Conservation (phyloP, 2,888 invertebrate species). For the Ectobius pallidus region DNA sequence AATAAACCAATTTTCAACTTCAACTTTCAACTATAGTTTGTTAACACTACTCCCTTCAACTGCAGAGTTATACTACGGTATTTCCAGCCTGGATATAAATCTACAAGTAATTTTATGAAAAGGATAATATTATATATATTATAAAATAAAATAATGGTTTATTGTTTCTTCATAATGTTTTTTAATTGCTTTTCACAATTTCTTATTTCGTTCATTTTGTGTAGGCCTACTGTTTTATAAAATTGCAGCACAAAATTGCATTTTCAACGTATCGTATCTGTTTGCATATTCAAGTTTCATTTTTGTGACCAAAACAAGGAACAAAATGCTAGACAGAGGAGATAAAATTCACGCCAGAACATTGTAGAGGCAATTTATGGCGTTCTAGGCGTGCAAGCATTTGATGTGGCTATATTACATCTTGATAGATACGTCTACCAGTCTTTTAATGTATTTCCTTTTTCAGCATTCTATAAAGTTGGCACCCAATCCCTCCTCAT, state of each 20-base stretch:
- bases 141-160: no score
- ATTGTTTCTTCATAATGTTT: no score
- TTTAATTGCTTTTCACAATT: no score
- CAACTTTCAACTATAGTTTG: no score
- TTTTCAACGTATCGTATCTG: not conserved
- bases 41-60: no score
- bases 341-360: not conserved
- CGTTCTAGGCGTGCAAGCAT: not conserved
- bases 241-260: not conserved
- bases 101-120: no score
- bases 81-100: no score
- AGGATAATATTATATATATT: no score
- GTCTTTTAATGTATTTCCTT: not conserved
- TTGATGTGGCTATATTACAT: not conserved
- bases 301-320: not conserved
- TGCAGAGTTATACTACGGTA: no score
- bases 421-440: conserved; percentile 13
- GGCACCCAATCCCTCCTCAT: not conserved
- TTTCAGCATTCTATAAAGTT: not conserved
- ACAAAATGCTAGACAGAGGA: not conserved
- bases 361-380: not conserved
- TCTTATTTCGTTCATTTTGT: no score
- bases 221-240: no score
- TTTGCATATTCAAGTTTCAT: not conserved
- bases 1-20: no score